Conservation (phyloP, 1,140 invertebrate species). For the Aphelenchoides avenae region DNA sequence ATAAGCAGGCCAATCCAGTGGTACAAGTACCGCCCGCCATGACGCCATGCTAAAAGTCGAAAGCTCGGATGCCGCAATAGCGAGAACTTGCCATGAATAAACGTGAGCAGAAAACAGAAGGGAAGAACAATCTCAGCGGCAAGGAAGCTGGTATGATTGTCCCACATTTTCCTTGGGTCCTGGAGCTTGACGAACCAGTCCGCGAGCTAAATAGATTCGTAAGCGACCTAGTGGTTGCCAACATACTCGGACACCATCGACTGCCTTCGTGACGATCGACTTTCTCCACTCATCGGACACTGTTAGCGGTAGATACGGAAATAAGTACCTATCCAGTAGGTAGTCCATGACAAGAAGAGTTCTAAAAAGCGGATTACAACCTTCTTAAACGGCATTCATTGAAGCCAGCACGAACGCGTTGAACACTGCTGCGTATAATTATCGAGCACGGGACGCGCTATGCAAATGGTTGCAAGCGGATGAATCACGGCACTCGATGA, state of each 20-base stretch:
- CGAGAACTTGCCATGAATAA: slow-evolving; percentile 60
- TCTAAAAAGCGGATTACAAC: neutral
- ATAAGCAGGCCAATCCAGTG: slow-evolving; percentile 57
- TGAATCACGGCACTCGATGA: no score
- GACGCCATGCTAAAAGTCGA: slow-evolving; percentile 43
- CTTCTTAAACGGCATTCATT: no score
- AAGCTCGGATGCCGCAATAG: neutral
- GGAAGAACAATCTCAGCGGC: slow-evolving; percentile 59
- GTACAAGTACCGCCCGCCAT: slow-evolving; percentile 49
- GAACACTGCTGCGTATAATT: no score
- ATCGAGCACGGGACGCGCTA: no score
- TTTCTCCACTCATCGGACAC: slow-evolving; percentile 42
- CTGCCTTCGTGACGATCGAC: slow-evolving; percentile 31
- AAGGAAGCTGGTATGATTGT: slow-evolving; percentile 61
- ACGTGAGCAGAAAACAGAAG: slow-evolving; percentile 58
- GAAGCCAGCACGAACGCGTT: no score
- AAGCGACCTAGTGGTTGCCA: neutral
- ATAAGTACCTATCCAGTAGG: slow-evolving; percentile 45
- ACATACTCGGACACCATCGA: slow-evolving; percentile 39
- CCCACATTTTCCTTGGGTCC: slow-evolving; percentile 58
- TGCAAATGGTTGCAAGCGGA: no score
- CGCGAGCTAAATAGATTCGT: slow-evolving; percentile 55
- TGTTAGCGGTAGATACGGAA: slow-evolving; percentile 46
- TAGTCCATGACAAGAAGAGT: slow-evolving; percentile 42
- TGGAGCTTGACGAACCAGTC: slow-evolving; percentile 62